phyloP scores from a whole-genome alignment of 2,113 vertebrate genomes.

The Bostrychus sinensis region DNA sequence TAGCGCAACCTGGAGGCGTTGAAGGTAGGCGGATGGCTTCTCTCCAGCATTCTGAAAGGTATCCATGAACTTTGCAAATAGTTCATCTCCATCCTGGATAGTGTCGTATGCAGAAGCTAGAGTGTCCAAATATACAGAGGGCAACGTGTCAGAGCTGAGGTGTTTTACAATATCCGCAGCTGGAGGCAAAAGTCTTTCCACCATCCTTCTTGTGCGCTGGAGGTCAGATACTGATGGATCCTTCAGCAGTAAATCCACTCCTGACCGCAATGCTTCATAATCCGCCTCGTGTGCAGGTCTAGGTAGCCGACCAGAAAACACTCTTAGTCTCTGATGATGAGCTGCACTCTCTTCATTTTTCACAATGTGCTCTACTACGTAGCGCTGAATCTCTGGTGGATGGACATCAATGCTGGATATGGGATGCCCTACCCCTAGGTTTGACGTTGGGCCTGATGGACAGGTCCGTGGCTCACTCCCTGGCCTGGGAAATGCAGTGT shows the following conservation, averaged over 20 bases:
- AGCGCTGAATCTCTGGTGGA: too few species aligned
- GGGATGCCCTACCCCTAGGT: too few species aligned
- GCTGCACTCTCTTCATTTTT: too few species aligned
- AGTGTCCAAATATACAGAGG: neutral
- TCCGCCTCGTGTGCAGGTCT: neutral
- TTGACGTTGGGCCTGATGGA: too few species aligned
- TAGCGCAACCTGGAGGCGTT: neutral
- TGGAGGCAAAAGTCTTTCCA: neutral
- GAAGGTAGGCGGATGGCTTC: neutral
- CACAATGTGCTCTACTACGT: too few species aligned
- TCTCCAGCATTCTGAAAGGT: neutral
- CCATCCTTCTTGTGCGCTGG: neutral
- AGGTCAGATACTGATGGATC: neutral
- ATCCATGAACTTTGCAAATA: neutral
- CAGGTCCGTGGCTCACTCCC: too few species aligned
- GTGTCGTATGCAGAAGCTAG: neutral
- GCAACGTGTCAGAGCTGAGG: neutral
- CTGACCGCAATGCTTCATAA: neutral
- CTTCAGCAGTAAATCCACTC: neutral
- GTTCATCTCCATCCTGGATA: neutral
- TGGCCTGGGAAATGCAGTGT: too few species aligned
- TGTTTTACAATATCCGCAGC: neutral
- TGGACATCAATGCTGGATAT: too few species aligned
- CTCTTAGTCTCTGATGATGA: too few species aligned
- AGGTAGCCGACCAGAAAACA: neutral